phyloP scores from a whole-genome alignment of 1,140 invertebrate genomes.

The Micrasema minimum region DNA sequence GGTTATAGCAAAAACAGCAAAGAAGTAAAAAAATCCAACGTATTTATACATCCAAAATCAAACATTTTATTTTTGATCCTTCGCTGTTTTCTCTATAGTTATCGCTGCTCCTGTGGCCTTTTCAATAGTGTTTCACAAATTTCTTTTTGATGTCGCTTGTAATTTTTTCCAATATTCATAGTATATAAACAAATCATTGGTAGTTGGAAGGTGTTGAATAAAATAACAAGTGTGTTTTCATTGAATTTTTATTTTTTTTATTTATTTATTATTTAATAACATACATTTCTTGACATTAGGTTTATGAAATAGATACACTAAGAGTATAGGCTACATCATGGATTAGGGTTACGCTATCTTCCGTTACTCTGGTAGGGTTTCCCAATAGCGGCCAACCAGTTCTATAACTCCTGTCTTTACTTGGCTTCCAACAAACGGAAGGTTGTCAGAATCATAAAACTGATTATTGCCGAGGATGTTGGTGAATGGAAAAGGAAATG shows the following conservation, averaged over 20 bases:
- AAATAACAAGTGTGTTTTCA: conserved; percentile 28
- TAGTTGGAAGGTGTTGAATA: not conserved
- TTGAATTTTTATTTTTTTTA: conserved; percentile 50
- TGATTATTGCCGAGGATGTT: not conserved
- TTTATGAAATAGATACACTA: conserved; percentile 54
- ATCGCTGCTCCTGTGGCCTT: too few species aligned
- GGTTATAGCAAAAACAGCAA: too few species aligned
- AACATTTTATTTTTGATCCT: too few species aligned
- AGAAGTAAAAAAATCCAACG: too few species aligned
- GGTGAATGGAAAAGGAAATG: conserved; percentile 20
- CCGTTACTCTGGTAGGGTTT: conserved; percentile 29
- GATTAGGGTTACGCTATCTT: conserved; percentile 48
- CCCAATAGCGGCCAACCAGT: not conserved
- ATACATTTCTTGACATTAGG: conserved; percentile 53
- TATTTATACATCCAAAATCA: too few species aligned
- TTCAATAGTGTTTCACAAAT: too few species aligned
- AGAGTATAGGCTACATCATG: conserved; percentile 53
- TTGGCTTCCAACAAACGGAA: conserved; percentile 4
- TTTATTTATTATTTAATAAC: conserved; percentile 53
- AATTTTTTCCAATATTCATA: not conserved
- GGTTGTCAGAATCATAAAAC: conserved; percentile 11
- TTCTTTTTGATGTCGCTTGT: too few species aligned
- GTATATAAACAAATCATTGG: not conserved
- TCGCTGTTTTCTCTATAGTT: too few species aligned
- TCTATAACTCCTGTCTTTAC: not conserved